phyloP scores from a whole-genome alignment of 2,888 invertebrate species.

The Osedax frankpressi region DNA sequence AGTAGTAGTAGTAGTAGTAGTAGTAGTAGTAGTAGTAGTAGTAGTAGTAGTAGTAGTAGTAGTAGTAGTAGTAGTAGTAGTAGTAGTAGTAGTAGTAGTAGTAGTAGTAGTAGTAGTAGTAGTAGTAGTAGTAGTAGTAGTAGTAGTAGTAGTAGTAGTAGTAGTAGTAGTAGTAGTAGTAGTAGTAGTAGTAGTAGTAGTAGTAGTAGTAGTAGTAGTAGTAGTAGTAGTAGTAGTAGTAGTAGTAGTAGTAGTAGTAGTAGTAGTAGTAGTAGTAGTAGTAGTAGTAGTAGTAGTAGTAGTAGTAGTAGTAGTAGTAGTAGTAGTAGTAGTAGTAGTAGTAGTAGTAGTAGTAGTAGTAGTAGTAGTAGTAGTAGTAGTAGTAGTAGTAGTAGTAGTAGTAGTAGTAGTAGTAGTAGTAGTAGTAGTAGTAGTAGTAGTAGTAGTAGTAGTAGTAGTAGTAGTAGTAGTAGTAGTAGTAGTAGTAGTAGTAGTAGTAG shows the following conservation, averaged over 20 bases:
- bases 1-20: neutral
- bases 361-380: neutral
- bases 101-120: neutral
- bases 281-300: neutral
- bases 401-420: neutral
- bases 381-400: neutral
- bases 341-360: neutral
- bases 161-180: neutral
- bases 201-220: neutral
- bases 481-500: neutral
- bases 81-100: neutral
- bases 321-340: neutral
- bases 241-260: neutral
- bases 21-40: neutral
- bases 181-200: neutral
- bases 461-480: neutral
- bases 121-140: neutral
- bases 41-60: neutral
- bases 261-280: neutral
- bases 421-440: neutral
- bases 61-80: neutral
- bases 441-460: neutral
- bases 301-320: neutral
- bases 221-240: neutral
- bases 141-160: neutral